These are phyloP conservation scores for Epinephelus awoara DNA, from an alignment of 2,797 vertebrate genomes.

Conservation along the genomic window DNA sequence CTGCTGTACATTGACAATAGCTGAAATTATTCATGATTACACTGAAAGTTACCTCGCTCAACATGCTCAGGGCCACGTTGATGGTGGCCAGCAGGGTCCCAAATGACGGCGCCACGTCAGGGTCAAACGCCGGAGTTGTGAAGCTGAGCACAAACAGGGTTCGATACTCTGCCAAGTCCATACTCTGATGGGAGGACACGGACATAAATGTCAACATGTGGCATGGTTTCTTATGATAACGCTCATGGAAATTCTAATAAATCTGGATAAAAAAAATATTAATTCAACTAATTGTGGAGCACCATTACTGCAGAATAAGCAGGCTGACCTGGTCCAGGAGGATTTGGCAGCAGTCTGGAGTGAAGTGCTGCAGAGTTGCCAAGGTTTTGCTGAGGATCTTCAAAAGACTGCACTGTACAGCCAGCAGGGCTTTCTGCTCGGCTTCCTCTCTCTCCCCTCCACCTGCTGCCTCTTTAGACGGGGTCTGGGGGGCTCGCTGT, in stretches of 20 bases:
- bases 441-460: conserved; percentile 89
- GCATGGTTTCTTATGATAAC: not conserved
- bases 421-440: conserved; percentile 92
- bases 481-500: conserved; percentile 84
- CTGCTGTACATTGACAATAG: fast-evolving
- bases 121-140: conserved; percentile 95
- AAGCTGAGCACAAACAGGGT: conserved; percentile 96
- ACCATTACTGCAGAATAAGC: not conserved
- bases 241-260: not conserved
- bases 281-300: not conserved
- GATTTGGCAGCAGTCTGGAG: conserved; percentile 97
- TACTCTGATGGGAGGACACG: conserved; percentile 84
- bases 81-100: conserved; percentile 97
- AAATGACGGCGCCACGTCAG: conserved; percentile 96
- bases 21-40: fast-evolving
- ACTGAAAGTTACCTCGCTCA: conserved; percentile 89
- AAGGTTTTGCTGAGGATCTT: conserved; percentile 98
- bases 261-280: not conserved
- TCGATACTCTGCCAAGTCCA: conserved; percentile 96
- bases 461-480: conserved; percentile 83
- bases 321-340: conserved; percentile 93
- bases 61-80: conserved; percentile 95
- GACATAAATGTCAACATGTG: not conserved
- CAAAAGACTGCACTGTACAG: conserved; percentile 94
- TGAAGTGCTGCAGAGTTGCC: conserved; percentile 95